phyloP scores from a whole-genome alignment of 35 echinoderm and acorn worm genomes.

The Anneissia japonica region DNA sequence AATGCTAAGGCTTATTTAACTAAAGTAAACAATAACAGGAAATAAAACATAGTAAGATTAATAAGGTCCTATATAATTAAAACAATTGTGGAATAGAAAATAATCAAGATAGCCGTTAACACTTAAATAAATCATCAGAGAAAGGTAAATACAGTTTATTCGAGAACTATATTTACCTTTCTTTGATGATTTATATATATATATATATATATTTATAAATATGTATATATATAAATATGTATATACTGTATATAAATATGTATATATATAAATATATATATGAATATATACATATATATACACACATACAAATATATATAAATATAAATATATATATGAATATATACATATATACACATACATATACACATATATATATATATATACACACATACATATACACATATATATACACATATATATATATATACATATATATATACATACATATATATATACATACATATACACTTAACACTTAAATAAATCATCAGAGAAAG shows the following conservation, averaged over 20 bases:
- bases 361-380: not conserved
- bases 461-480: too few relatives aligned
- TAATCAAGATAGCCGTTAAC: not conserved
- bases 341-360: not conserved
- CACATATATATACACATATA: not conserved
- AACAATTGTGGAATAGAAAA: not conserved
- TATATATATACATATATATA: not conserved
- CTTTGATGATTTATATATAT: not conserved
- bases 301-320: not conserved
- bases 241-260: not conserved
- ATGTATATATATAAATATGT: not conserved
- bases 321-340: not conserved
- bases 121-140: not conserved
- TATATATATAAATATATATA: not conserved
- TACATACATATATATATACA: not conserved
- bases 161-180: not conserved
- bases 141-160: not conserved
- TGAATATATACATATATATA: not conserved
- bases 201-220: not conserved
- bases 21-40: not conserved
- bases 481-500: too few relatives aligned
- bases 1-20: too few relatives aligned
- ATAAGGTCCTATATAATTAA: not conserved
- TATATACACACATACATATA: not conserved
- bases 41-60: not conserved